Evolutionary conservation across 2,113 vertebrate genomes (phyloP), one percentile per base, ranked within the genome.

Genomic region (Gyps fulvus): DNA sequence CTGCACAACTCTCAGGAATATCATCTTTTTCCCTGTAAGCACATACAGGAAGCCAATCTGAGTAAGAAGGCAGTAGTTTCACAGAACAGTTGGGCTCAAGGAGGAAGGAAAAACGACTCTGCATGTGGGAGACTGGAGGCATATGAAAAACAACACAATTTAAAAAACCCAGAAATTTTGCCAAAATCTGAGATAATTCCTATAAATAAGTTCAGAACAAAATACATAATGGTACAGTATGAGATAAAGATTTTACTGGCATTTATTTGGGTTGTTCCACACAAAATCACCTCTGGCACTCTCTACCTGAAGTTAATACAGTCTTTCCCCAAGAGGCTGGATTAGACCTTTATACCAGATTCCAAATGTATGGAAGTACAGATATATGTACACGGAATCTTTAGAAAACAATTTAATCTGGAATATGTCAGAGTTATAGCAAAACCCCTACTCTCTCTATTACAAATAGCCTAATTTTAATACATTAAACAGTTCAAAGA

Each of bases 51-150:
- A 97, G 50, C 89, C 66, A 70, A 13, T 61, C 61, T 79, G 57
- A 94, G 77, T 74, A 93, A 93, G 86, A 72, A 90, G 57, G 69
- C 83, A 87, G 78, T 13, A 87, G 65, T 87, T 97, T 96, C 87
- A 93, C 83, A 93, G 94, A 96, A 95, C 67, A 96, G 86, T 76
- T 96, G 94, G 94, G 31, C 63, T 90, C 83, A 92, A 78, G 76
- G 92, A 79, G 0, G n/a, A 83, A 86, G 23, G 63, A 81, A 90
- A 96, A 92, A 54, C 1, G 38, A 81, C 36, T 71, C 65, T 87
- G 47, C 57, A 95, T 89, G 82, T 93, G 82, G 95, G 87, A 96
- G 91, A 95, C 93, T 85, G 62, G 13, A 94, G 73, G 36, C 81
- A 89, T 73, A 95, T 84, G 70, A 95, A 94, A 97, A 97, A 71